These are phyloP conservation scores for Argyresthia goedartella DNA, from an alignment of 2,888 invertebrate genomes.

Conservation along the genomic window DNA sequence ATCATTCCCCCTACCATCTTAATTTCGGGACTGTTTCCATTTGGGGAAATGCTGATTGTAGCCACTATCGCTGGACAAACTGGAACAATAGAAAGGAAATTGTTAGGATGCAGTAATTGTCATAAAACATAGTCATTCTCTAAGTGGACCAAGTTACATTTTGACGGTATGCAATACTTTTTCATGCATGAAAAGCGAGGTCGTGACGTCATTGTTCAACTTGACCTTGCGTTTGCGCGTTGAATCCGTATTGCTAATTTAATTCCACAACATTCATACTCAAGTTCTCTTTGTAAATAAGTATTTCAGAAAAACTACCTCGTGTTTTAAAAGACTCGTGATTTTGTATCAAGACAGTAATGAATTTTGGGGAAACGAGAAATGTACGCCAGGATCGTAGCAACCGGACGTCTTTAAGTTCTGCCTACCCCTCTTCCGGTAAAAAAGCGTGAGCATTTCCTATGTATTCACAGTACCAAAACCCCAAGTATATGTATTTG, in stretches of 20 bases:
- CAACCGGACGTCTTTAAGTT: too few species aligned
- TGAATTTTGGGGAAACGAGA: too few species aligned
- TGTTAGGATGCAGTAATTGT: background rate
- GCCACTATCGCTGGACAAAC: conserved; percentile 40
- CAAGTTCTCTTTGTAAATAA: background rate
- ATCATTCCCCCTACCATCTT: conserved; percentile 54
- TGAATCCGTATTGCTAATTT: background rate
- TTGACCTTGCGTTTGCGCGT: conserved; percentile 25
- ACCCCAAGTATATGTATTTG: too few species aligned
- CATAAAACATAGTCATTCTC: conserved; percentile 2
- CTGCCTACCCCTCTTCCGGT: too few species aligned
- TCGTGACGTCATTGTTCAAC: conserved; percentile 24
- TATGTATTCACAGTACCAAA: too few species aligned
- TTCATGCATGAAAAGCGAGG: conserved; percentile 17
- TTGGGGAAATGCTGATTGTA: conserved; percentile 58
- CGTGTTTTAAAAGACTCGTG: too few species aligned
- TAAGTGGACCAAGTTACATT: background rate
- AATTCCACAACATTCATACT: background rate
- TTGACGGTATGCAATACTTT: background rate
- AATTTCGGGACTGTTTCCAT: conserved; percentile 61
- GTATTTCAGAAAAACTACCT: too few species aligned
- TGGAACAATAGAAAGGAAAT: conserved; percentile 39
- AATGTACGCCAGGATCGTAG: too few species aligned
- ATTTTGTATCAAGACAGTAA: too few species aligned
- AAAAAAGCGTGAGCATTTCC: too few species aligned